Percentiles rank a stretch among this genome's conserved stretches.
Evolutionary conservation across 2,113 vertebrate genomes (phyloP).

Genomic region (Oncorhynchus masou): DNA sequence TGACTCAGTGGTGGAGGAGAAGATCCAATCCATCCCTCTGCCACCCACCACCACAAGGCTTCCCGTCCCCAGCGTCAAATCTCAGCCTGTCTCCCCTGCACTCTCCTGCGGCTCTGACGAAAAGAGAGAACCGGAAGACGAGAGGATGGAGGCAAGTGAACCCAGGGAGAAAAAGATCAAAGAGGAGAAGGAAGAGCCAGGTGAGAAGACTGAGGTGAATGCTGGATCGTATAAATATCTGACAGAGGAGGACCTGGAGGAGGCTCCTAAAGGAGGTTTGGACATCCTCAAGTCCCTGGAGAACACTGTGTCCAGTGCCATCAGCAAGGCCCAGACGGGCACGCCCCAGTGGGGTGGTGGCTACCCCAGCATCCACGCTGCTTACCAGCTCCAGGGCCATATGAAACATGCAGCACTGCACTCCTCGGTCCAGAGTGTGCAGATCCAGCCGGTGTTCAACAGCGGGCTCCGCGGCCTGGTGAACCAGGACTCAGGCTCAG

Average conservation of each 20-base stretch:
- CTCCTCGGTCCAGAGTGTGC: conserved; percentile 80
- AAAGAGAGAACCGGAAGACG: conserved; percentile 75
- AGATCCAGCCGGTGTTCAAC: conserved; percentile 87
- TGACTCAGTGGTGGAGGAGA: conserved; percentile 93
- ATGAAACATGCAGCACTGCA: conserved; percentile 81
- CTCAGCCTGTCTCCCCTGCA: conserved; percentile 86
- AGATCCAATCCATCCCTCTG: conserved; percentile 96
- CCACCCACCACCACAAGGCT: conserved; percentile 92
- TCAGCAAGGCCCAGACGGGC: conserved; percentile 98
- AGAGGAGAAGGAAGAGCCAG: conserved; percentile 87
- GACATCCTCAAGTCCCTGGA: conserved; percentile 98
- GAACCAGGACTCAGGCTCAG: conserved; percentile 77
- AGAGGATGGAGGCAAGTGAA: conserved; percentile 66
- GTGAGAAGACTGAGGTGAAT: conserved; percentile 84
- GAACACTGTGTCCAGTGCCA: conserved; percentile 96
- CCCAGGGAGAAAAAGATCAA: conserved; percentile 85
- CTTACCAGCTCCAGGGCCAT: conserved; percentile 92
- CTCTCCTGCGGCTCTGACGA: conserved; percentile 81
- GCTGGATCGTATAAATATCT: conserved; percentile 91
- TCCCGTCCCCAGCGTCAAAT: conserved; percentile 83
- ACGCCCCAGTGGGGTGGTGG: conserved; percentile 97
- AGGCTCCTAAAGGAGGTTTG: conserved; percentile 89
- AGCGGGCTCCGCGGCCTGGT: conserved; percentile 73
- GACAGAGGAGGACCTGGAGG: conserved; percentile 95
- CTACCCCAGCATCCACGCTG: conserved; percentile 97